These are phyloP conservation scores for Oligia strigilis DNA, from an alignment of 2,888 invertebrate genomes.

Conservation along the genomic window DNA sequence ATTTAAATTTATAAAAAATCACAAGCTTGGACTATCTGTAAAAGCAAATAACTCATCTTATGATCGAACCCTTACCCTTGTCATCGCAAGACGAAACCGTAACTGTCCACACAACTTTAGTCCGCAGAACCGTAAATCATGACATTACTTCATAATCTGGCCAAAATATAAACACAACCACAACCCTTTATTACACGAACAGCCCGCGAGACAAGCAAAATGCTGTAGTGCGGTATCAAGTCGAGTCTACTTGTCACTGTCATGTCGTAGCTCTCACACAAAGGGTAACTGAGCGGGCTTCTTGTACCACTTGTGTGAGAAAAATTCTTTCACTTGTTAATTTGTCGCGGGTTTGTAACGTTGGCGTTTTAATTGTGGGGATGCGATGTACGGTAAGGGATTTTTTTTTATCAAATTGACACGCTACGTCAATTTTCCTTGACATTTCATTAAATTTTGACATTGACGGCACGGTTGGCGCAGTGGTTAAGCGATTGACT, in stretches of 20 bases:
- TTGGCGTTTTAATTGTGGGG: conserved; percentile 9
- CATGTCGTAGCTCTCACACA: conserved; percentile 64
- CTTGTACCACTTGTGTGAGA: conserved; percentile 60
- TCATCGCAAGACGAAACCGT: background rate
- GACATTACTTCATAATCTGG: conserved; percentile 28
- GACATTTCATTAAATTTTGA: too few species aligned
- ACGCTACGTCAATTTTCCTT: background rate
- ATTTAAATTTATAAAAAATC: background rate
- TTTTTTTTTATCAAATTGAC: background rate
- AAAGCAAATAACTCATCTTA: background rate
- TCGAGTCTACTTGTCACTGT: conserved; percentile 72
- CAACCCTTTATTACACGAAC: conserved; percentile 34
- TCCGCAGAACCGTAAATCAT: background rate
- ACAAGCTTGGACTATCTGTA: background rate
- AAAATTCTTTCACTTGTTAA: conserved; percentile 54
- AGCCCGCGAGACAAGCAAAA: conserved; percentile 41
- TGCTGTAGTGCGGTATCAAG: conserved; percentile 53
- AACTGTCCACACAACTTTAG: background rate
- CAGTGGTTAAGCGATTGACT: too few species aligned
- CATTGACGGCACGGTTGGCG: too few species aligned
- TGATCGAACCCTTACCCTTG: background rate
- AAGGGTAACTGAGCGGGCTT: conserved; percentile 63
- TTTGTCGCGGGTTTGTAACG: conserved; percentile 29
- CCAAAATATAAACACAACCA: conserved; percentile 42
- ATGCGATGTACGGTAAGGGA: background rate